phyloP scores from a whole-genome alignment of 2,113 vertebrate species.

The Misgurnus mizolepis region DNA sequence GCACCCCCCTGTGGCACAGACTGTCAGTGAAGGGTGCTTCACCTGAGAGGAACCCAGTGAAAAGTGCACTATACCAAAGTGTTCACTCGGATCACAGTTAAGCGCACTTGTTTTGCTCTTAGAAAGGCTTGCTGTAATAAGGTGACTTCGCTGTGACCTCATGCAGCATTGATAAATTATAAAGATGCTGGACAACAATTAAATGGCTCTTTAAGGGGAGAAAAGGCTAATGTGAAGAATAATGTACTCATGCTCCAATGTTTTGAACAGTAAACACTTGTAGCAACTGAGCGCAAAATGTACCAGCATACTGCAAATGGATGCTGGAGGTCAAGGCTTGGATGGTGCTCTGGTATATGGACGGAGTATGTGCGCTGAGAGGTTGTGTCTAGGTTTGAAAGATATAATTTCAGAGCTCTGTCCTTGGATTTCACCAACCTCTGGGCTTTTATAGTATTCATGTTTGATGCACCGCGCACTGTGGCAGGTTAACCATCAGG shows the following conservation, averaged over 20 bases:
- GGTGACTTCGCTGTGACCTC: background rate
- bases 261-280: background rate
- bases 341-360: background rate
- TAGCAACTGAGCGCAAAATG: background rate
- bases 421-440: background rate
- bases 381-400: too few relatives aligned
- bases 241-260: background rate
- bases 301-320: background rate
- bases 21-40: slow-evolving; percentile 12
- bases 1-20: background rate
- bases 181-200: background rate
- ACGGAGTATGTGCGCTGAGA: background rate
- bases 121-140: background rate
- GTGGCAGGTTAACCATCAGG: background rate
- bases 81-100: background rate
- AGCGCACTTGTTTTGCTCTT: slow-evolving; percentile 10
- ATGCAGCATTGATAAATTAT: background rate
- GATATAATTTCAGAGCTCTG: background rate
- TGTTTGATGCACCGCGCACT: background rate
- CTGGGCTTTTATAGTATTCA: slow-evolving; percentile 5
- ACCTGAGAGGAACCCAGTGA: slow-evolving; percentile 8
- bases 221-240: background rate
- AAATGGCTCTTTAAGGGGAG: background rate
- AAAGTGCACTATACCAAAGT: slow-evolving; percentile 5
- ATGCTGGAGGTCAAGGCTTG: slow-evolving; percentile 3